Evolutionary conservation across 2,888 invertebrate genomes (phyloP).

Genomic region (Caenorhabditis doughertyi): DNA sequence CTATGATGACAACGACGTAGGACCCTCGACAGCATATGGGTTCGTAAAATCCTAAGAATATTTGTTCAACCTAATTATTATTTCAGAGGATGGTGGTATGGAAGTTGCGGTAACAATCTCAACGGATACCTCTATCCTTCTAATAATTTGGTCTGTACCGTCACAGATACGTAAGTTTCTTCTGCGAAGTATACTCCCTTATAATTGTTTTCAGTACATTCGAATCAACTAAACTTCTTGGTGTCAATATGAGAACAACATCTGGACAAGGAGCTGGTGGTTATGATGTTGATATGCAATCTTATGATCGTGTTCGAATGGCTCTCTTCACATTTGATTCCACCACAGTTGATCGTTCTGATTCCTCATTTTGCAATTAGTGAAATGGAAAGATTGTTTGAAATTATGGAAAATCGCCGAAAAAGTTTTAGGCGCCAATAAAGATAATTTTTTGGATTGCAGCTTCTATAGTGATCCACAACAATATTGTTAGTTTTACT

Average conservation of each 20-base stretch:
- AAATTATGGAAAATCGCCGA: not conserved
- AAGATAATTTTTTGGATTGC: constrained; percentile 2
- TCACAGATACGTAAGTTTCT: not conserved
- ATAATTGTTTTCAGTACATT: constrained; percentile 20
- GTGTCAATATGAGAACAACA: constrained; percentile 55
- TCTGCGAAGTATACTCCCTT: not conserved
- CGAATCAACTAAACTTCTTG: constrained; percentile 4
- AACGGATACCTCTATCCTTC: constrained; percentile 54
- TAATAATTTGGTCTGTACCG: not conserved
- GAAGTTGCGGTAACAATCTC: constrained; percentile 69
- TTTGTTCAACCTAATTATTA: too few relatives aligned
- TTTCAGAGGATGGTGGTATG: constrained; percentile 74
- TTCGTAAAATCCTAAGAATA: not conserved
- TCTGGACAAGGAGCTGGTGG: constrained; percentile 28
- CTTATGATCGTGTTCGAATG: constrained; percentile 68
- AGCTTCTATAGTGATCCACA: too few relatives aligned
- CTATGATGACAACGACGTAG: constrained; percentile 1
- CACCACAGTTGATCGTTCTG: constrained; percentile 1
- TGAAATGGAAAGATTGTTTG: not conserved
- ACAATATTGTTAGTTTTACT: too few relatives aligned
- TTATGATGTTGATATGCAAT: constrained; percentile 51
- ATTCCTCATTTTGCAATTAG: constrained; percentile 25
- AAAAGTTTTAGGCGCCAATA: constrained; percentile 18
- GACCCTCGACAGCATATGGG: constrained; percentile 11
- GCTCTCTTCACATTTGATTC: constrained; percentile 64